A percentile compares a stretch with the other conserved stretches of the same genome.
These are phyloP conservation scores for Danaus plexippus DNA, from an alignment of 1,140 invertebrate species.

Conservation along the genomic window DNA sequence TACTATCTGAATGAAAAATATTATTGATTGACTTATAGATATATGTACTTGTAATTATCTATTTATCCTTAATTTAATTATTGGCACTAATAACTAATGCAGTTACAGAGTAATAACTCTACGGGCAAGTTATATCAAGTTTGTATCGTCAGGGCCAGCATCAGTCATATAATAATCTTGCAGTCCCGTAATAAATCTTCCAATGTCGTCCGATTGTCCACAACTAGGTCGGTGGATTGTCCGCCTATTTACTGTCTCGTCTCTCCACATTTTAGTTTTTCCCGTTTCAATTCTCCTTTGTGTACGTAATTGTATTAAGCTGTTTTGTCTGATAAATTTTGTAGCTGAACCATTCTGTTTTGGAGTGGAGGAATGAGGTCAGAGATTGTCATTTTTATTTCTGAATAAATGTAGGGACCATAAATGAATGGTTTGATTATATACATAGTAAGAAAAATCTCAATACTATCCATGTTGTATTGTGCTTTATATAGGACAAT, in stretches of 20 bases:
- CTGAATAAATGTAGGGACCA: too few species aligned
- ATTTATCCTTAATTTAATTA: too few species aligned
- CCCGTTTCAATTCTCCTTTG: slow-evolving; percentile 55
- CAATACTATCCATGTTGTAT: too few species aligned
- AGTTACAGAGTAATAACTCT: too few species aligned
- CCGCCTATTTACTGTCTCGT: slow-evolving; percentile 46
- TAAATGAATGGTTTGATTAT: background rate
- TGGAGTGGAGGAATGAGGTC: slow-evolving; percentile 8
- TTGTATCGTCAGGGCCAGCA: slow-evolving; percentile 20
- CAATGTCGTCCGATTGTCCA: slow-evolving; percentile 49
- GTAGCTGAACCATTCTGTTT: slow-evolving; percentile 17
- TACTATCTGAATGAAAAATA: too few species aligned
- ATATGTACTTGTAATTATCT: too few species aligned
- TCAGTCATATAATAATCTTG: slow-evolving; percentile 33
- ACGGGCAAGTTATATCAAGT: too few species aligned
- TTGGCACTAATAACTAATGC: too few species aligned
- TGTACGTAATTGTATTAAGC: slow-evolving; percentile 41
- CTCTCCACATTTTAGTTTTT: slow-evolving; percentile 37
- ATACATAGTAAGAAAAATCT: too few species aligned
- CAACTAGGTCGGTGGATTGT: slow-evolving; percentile 58
- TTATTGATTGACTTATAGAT: too few species aligned
- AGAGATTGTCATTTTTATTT: slow-evolving; percentile 4
- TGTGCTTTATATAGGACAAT: too few species aligned
- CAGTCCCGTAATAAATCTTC: slow-evolving; percentile 48
- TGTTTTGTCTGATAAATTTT: slow-evolving; percentile 36